Conservation (phyloP, 2,113 vertebrate genomes). For the Pampusana beccarii region DNA sequence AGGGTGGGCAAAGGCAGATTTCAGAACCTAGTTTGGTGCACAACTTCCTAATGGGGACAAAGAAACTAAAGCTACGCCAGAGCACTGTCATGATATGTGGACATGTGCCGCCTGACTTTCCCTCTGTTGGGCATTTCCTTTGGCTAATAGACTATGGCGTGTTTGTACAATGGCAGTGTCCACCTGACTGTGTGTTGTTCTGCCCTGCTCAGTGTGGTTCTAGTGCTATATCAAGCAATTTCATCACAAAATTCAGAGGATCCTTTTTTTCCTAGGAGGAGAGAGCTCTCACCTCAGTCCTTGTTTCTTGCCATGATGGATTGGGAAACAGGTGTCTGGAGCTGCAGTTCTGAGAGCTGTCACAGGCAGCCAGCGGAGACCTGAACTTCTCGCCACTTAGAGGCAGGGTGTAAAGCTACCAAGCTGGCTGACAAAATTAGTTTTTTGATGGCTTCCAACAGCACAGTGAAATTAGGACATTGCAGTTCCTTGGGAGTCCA, state of each 20-base stretch:
- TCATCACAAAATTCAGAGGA: neutral
- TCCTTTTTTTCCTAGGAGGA: neutral
- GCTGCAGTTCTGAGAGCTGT: neutral
- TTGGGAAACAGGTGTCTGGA: neutral
- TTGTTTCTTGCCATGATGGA: neutral
- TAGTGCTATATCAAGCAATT: neutral
- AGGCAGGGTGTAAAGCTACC: neutral
- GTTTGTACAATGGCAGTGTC: neutral
- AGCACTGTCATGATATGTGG: fast-evolving
- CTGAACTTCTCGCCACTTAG: neutral
- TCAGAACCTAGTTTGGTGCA: neutral
- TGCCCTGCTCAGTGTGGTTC: neutral
- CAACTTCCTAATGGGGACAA: neutral
- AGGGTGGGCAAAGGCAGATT: neutral
- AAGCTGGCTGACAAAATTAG: neutral
- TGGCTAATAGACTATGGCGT: fast-evolving
- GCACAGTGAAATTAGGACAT: neutral
- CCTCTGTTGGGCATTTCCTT: neutral
- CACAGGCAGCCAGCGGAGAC: neutral
- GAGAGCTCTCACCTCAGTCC: neutral
- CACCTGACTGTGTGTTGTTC: neutral
- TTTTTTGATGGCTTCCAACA: neutral
- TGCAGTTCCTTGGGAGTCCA: neutral
- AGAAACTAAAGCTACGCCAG: neutral
- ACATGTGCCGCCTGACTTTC: neutral